Conservation (phyloP, 2,888 invertebrate species). For the Lepeophtheirus nordmannii region DNA sequence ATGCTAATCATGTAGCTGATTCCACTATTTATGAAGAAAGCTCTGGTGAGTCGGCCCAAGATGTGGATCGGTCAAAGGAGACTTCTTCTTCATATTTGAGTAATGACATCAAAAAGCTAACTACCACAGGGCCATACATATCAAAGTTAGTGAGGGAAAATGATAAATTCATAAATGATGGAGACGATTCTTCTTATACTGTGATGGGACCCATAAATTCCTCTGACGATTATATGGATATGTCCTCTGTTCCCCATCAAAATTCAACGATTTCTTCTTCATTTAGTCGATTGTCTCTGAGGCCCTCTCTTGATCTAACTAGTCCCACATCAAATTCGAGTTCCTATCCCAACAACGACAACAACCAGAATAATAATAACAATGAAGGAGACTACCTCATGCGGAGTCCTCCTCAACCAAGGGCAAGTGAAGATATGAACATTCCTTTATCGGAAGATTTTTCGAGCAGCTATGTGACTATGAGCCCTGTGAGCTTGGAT, state of each 20-base stretch:
- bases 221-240: background rate
- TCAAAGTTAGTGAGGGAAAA: too few relatives aligned
- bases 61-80: background rate
- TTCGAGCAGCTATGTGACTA: slow-evolving; percentile 5
- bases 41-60: slow-evolving; percentile 19
- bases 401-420: background rate
- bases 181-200: slow-evolving; percentile 6
- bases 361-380: background rate
- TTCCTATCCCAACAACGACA: background rate
- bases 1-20: background rate
- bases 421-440: background rate
- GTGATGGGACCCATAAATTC: background rate
- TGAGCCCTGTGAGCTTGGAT: slow-evolving; percentile 4
- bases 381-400: background rate
- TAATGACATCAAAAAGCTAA: background rate
- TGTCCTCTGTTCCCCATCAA: background rate
- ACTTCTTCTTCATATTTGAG: too few relatives aligned
- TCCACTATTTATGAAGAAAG: slow-evolving; percentile 17
- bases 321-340: background rate
- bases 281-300: background rate
- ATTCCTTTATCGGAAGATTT: background rate
- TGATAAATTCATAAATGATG: background rate
- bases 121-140: too few relatives aligned
- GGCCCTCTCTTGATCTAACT: background rate
- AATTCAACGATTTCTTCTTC: background rate